A percentile compares a stretch with the other conserved stretches of the same genome.
Evolutionary conservation across 2,888 invertebrate species (phyloP).

Genomic region (Leucophenga montana): DNA sequence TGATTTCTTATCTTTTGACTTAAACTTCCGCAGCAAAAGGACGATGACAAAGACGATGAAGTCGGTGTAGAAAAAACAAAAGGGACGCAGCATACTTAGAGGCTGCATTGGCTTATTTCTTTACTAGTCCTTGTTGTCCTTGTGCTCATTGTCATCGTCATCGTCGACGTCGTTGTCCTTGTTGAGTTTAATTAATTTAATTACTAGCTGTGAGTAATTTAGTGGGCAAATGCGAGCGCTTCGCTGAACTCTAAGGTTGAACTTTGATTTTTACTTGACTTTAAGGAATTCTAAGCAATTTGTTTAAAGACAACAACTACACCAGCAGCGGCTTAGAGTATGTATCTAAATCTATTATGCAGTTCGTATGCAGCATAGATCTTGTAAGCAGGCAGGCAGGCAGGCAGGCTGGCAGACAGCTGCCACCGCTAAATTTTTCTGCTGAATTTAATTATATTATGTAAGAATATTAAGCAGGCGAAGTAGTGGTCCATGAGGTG

Average conservation of each 20-base stretch:
- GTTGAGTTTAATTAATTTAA: constrained; percentile 70
- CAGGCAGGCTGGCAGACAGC: no score
- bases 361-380: constrained; percentile 43
- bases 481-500: constrained; percentile 25
- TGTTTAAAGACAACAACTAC: no score
- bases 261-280: constrained; percentile 35
- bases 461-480: background rate
- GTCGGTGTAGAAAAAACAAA: background rate
- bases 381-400: background rate
- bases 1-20: constrained; percentile 62
- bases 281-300: constrained; percentile 52
- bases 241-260: constrained; percentile 34
- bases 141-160: constrained; percentile 35
- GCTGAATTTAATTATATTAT: constrained; percentile 7
- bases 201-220: constrained; percentile 67
- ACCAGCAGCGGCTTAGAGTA: background rate
- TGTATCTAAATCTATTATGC: background rate
- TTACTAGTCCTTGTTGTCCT: no score
- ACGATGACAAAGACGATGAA: background rate
- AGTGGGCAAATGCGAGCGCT: constrained; percentile 59
- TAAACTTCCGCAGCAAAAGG: constrained; percentile 33
- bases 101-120: no score
- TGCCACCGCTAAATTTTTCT: background rate
- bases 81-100: no score
- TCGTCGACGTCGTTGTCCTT: constrained; percentile 40